Base-by-base conservation (phyloP, 2,888 invertebrate species). In the Eumacrocentrus americanus region DNA sequence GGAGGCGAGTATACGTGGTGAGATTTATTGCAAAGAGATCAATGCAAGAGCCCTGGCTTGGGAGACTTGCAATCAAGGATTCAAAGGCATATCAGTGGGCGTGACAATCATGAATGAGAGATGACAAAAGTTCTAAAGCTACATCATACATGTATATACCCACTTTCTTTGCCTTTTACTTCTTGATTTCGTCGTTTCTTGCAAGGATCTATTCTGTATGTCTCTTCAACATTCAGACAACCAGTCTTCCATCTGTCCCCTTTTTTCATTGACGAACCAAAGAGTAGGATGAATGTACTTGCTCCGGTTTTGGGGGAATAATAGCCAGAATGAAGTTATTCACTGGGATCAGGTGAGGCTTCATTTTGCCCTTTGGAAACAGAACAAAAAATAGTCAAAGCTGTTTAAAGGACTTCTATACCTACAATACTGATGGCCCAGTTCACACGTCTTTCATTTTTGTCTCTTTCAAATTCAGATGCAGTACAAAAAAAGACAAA, bases 231-330 rank as follows among this genome's bases (percentile, higher is more conserved):
- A n/a, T 37, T 51, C 12, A 20, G 12, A 23, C 37, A 29, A 29
- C 29, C 29, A 29, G 29, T 29, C n/a, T n/a, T 5, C 35, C 58
- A 58, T 58, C 58, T 58, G 58, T 46, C 25, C 38, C 42, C 56
- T 23, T 40, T 25, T 40, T 22, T 35, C 16, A 20, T 51, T 50
- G 12, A 20, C 14, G 22, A n/a, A 29, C 23, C 20, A 37, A n/a
- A 46, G 46, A 52, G 46, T 46, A 46, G 46, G 22, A 46, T 40
- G 35, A 29, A 29, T 29, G 9, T n/a, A 9, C 29, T 37, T 38
- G 16, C 34, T 37, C 23, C 14, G 22, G 14, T 29, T 52, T 42
- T 46, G 7, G 5, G 9, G 23, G 16, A 35, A 52, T 16, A 44
- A 18, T 51, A 14, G 20, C 20, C 12, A 55, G 44, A 38, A 46